Base-by-base conservation (phyloP, 1,140 invertebrate genomes). In the Coenobita brevimanus region DNA sequence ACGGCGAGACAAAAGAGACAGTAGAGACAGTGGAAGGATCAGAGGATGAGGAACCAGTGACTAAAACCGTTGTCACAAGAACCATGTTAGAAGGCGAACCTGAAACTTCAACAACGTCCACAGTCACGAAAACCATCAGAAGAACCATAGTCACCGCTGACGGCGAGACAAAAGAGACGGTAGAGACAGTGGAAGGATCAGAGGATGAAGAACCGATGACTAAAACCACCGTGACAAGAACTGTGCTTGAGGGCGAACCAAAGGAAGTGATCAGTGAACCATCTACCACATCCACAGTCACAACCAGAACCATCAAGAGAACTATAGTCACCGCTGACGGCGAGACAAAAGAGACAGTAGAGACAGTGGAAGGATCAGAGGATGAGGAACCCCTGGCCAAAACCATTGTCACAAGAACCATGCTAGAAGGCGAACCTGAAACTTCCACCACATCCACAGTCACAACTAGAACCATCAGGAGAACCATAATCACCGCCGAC, bases 281-380 rank as follows among this genome's bases (percentile, higher is more conserved):
- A 33, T 27, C 75, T 17, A 17, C 67, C 3, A 38, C 33, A 21
- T 27, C 30, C 13, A 84, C 64, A 38, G 62, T 84, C 3, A 69
- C 62, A 8, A 78, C 15, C 15, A 78, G 24, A 24, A 41, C 43
- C 13, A 78, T 78, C 10, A 78, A 41, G 50, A 41, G 46, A 78
- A 46, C 38, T 2, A 78, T 78, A 15, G 43, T n/a, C 0, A 33
- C 10, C 13, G 36, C 21, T 67, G 54, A 17, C 13, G 57, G 36
- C 43, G 83, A 78, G 46, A n/a, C 83, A 36, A 60, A n/a, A 36
- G 75, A 86, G 38, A 67, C 75, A n/a, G 64, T 67, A 3, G 84
- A 81, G 43, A 38, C 82, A n/a, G 30, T 46, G 33, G 57, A 82
- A 13, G 64, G 64, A 43, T 17, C 30, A 60, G 71, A 27, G 1